Evolutionary conservation across 1,140 invertebrate genomes (phyloP).

Genomic region (Physella acuta): DNA sequence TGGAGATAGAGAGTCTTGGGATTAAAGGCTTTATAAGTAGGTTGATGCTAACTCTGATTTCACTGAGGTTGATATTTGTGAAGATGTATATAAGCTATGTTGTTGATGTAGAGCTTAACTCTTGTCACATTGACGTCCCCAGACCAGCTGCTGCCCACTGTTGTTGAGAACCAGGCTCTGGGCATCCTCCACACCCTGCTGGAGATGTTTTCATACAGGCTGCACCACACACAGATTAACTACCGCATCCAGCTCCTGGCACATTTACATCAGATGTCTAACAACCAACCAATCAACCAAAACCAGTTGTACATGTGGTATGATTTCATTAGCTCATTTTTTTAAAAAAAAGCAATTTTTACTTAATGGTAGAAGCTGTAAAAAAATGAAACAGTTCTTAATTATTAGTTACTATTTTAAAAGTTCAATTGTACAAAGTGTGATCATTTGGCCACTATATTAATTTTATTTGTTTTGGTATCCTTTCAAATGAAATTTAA

Average conservation of each 20-base stretch:
- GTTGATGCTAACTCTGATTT: constrained; percentile 58
- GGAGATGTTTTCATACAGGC: constrained; percentile 94
- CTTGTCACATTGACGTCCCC: too few relatives aligned
- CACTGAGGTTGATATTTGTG: neutral
- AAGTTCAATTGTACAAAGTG: too few relatives aligned
- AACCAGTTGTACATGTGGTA: constrained; percentile 90
- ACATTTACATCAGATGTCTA: constrained; percentile 82
- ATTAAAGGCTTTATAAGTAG: constrained; percentile 95
- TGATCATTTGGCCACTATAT: neutral
- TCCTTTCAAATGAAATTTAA: neutral
- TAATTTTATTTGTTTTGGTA: neutral
- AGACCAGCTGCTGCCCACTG: constrained; percentile 84
- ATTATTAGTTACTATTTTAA: too few relatives aligned
- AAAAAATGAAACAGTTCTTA: too few relatives aligned
- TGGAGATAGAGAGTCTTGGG: constrained; percentile 93
- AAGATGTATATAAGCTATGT: too few relatives aligned
- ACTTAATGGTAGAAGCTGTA: too few relatives aligned
- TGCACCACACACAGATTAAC: constrained; percentile 94
- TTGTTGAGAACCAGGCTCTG: constrained; percentile 91
- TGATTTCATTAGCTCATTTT: constrained; percentile 33
- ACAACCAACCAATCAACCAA: constrained; percentile 89
- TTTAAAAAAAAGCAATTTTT: too few relatives aligned
- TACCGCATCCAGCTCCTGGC: constrained; percentile 89
- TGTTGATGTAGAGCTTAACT: too few relatives aligned
- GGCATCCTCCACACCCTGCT: constrained; percentile 89